Conservation (phyloP, 2,113 vertebrate genomes). For the Eretmochelys imbricata region DNA sequence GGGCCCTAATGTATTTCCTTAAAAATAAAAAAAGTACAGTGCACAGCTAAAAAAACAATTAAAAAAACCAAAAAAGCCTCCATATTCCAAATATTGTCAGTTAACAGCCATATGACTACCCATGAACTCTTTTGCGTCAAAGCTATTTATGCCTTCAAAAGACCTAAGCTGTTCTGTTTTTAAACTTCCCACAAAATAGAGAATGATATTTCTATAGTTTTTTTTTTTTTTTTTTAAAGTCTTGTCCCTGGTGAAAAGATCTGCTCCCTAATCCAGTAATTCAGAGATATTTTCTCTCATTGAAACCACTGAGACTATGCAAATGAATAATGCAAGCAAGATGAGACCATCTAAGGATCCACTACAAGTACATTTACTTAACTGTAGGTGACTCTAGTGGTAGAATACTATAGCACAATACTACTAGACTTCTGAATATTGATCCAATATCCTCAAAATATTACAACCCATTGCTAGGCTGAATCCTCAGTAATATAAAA, state of each 20-base stretch:
- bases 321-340: not conserved
- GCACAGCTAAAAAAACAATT: not conserved
- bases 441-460: not conserved
- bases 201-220: not conserved
- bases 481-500: not conserved
- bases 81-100: not conserved
- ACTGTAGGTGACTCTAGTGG: not conserved
- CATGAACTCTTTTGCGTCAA: not conserved
- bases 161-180: not conserved
- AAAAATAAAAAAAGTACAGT: not conserved
- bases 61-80: not conserved
- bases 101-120: not conserved
- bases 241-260: not conserved
- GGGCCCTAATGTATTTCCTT: not conserved
- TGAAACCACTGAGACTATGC: not conserved
- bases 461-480: not conserved
- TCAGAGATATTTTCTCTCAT: not conserved
- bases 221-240: not conserved
- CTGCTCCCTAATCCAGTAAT: not conserved
- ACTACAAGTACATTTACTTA: not conserved
- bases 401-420: fast-evolving
- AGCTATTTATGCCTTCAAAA: not conserved
- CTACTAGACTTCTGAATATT: fast-evolving
- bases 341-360: not conserved
- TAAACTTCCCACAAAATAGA: not conserved